These are phyloP conservation scores for Schizaphis graminum DNA, from an alignment of 2,888 invertebrate genomes.

Conservation along the genomic window DNA sequence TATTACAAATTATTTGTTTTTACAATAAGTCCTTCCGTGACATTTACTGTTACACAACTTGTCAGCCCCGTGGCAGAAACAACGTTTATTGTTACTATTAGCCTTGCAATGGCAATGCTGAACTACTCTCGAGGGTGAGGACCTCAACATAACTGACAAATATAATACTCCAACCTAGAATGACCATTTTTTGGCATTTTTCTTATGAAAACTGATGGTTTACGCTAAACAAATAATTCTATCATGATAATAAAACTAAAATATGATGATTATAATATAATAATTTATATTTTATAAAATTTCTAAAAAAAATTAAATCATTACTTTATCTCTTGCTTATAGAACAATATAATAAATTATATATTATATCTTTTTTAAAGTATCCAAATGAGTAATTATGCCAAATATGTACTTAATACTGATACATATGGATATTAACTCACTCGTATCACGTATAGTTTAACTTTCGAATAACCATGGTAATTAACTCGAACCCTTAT, in stretches of 20 bases:
- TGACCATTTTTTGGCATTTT: background rate
- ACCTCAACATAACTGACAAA: background rate
- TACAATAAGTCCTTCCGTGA: background rate
- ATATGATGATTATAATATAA: background rate
- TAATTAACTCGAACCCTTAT: constrained; percentile 8
- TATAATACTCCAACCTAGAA: background rate
- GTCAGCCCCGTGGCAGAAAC: background rate
- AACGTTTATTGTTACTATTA: background rate
- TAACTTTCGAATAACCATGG: background rate
- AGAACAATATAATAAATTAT: background rate
- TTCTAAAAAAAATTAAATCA: background rate
- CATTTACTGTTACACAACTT: background rate
- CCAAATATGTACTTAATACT: background rate
- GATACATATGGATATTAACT: background rate
- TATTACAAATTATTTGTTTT: background rate
- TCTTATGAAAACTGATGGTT: background rate
- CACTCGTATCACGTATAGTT: background rate
- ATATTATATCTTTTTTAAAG: background rate
- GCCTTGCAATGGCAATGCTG: background rate
- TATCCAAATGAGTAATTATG: background rate
- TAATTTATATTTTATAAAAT: background rate
- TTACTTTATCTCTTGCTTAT: background rate
- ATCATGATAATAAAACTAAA: background rate
- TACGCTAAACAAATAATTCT: background rate
- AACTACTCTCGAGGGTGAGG: background rate